These are phyloP conservation scores for Elysia crispata DNA, from an alignment of 2,888 invertebrate species.

Conservation along the genomic window DNA sequence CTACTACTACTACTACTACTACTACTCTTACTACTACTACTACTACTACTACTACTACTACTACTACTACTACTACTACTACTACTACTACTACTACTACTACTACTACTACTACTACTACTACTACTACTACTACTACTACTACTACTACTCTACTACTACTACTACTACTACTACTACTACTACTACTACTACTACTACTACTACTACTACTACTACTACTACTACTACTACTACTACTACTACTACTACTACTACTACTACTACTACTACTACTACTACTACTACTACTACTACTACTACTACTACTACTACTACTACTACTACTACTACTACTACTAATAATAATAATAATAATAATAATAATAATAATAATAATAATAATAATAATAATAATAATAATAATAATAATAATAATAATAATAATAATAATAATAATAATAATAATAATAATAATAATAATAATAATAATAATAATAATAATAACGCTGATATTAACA, in stretches of 20 bases:
- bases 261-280: background rate
- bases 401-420: constrained; percentile 18
- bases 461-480: constrained; percentile 23
- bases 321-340: background rate
- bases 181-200: too few species aligned
- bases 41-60: too few species aligned
- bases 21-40: too few species aligned
- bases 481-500: constrained; percentile 21
- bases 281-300: background rate
- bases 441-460: constrained; percentile 16
- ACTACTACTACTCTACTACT: too few species aligned
- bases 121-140: constrained; percentile 23
- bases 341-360: background rate
- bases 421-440: constrained; percentile 11
- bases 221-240: background rate
- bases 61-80: constrained; percentile 9
- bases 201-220: background rate
- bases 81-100: constrained; percentile 21
- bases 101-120: constrained; percentile 26
- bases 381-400: background rate
- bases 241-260: too few species aligned
- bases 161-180: background rate
- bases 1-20: too few species aligned
- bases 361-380: too few species aligned
- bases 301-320: too few species aligned